Base-by-base conservation (phyloP, 2,113 vertebrate genomes). In the Litocranius walleri region DNA sequence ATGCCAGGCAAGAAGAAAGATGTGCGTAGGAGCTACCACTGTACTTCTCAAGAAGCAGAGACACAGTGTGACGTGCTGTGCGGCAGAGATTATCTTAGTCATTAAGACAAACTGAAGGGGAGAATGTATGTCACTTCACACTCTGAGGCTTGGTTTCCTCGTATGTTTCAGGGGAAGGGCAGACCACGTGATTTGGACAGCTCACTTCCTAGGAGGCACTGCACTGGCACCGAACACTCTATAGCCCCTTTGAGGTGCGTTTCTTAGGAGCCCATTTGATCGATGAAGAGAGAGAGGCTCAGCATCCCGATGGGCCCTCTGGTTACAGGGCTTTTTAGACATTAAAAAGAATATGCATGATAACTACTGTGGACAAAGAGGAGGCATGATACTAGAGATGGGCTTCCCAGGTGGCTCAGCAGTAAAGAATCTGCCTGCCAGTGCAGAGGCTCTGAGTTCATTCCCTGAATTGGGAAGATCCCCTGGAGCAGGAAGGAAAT, bases 241-340 rank as follows among this genome's bases (percentile, higher is more conserved):
- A 15, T 43, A 15, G 43, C 29, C 13, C 13, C 5, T 25, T 21
- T 1, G 12, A 17, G 25, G 57, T 4, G 10, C 7, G 0, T 12
- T 56, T 33, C 57, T 84, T 10, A 16, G 13, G 4, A 36, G n/a
- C 9, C 13, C 89, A 78, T 6, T 14, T 21, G 56, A 48, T 0
- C 87, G 30, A 71, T 43, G 48, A 77, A 61, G 29, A 90, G 25
- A 81, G 21, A 19, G 1, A 90, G 45, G 61, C 50, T 82, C 86
- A 56, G 85, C 78, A 30, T 11, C 40, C 15, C 1, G 0, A 10
- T n/a, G 29, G 77, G 6, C 33, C 67, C 59, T 30, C 29, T 1
- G 17, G 45, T 33, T 45, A 81, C 3, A 88, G 14, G n/a, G n/a
- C 19, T 71, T 43, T 62, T 83, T 12, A 67, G 95, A 88, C 67